Evolutionary conservation across 2,797 vertebrate genomes (phyloP).

Genomic region (Bucorvus abyssinicus): DNA sequence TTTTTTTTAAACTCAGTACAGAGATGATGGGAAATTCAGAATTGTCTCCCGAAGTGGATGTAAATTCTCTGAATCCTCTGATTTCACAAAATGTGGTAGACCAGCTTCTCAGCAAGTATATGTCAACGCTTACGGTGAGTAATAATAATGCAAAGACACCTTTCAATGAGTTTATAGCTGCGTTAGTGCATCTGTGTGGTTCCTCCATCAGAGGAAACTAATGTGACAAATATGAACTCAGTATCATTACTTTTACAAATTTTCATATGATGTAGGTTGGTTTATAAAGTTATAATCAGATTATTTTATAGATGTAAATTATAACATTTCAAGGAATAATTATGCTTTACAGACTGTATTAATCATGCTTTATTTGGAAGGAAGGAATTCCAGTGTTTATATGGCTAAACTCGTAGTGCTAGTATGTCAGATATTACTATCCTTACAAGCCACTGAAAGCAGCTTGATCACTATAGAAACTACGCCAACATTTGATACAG

Average conservation of each 20-base stretch:
- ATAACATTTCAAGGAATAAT: neutral
- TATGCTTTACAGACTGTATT: neutral
- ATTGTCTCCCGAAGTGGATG: conserved; percentile 87
- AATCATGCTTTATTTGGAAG: neutral
- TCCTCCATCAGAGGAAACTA: neutral
- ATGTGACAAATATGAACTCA: neutral
- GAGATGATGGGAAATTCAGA: conserved; percentile 97
- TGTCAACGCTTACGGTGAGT: conserved; percentile 92
- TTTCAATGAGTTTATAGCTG: neutral
- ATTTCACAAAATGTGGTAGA: conserved; percentile 86
- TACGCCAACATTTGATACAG: neutral
- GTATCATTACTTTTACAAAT: neutral
- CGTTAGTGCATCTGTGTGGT: neutral
- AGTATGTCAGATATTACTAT: neutral
- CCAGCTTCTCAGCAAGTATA: conserved; percentile 89
- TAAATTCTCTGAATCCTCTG: conserved; percentile 82
- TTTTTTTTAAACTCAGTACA: conserved; percentile 66
- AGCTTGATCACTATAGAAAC: neutral
- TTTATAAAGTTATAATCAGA: neutral
- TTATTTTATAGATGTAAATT: neutral
- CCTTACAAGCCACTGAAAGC: neutral
- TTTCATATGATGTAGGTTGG: neutral
- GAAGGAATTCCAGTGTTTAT: neutral
- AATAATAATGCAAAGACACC: neutral
- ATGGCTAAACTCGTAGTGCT: neutral